Base-by-base conservation (phyloP, 2,797 vertebrate species). In the Pangasius djambal region DNA sequence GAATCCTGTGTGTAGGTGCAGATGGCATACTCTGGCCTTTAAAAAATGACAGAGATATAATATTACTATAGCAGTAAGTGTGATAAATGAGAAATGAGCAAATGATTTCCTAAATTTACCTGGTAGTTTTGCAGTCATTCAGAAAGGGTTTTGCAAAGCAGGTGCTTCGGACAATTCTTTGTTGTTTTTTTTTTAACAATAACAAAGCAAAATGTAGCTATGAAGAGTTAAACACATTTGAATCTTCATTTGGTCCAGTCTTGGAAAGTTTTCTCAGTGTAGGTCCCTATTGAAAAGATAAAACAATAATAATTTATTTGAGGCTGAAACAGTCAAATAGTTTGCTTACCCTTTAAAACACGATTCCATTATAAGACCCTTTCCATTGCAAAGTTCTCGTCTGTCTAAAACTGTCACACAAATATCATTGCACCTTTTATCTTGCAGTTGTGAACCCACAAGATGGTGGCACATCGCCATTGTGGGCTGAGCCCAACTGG, bases 1-100 rank as follows among this genome's bases (percentile, higher is more conserved):
- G 97, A 95, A 99, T 97, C 96, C 97, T 98, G 97, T 98, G 98
- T 87, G 95, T 94, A 95, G 97, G 96, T 98, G 97, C 93, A 92
- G 98, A 97, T 97, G 97, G 96, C 98, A 99, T 99, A 97, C 96
- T 99, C 98, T 97, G 96, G 96, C 96, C 98, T 99, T 94, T 85
- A 94, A 94, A 94, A 92, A n/a, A 72, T 28, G 18, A 70, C 70
- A 88, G 67, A 88, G 78, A 85, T n/a, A 13, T 44, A 55, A 34
- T 22, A 31, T 84, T 85, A 90, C n/a, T 84, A 83, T 50, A 55
- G 61, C 6, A 25, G 28, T 13, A 48, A 16, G 34, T 81, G 40
- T 44, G 37, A 44, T 57, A 59, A 69, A 75, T 57, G 10, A 65
- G 13, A 87, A 18, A 72, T 22, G 1, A 34, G 18, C 65, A 52